Evolutionary conservation across 2,797 vertebrate genomes (phyloP), one percentile per base, ranked within the genome.

Genomic region (Discoglossus pictus): DNA sequence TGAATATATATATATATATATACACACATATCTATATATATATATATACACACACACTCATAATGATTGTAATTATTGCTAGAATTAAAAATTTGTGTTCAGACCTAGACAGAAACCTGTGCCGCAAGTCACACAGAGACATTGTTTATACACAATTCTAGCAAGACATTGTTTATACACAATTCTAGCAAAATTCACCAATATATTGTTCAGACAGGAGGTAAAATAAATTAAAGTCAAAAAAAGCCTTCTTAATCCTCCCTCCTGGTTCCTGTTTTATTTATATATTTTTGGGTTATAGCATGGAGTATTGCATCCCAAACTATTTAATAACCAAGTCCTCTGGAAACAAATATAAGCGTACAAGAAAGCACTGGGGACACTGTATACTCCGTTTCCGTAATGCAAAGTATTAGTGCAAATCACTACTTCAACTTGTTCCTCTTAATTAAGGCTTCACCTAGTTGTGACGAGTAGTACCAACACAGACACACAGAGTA

Each of bases 381-480:
- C 67, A 67, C 56, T 50, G 76, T 75, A 78, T 76, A 73, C 73
- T 23, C 79, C 81, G 75, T 81, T 76, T 51, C 20, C 76, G 55
- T 66, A 69, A 68, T 52, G 36, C 24, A 75, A 38, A 71, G 78
- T 68, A 84, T 79, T 78, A 78, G 64, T 79, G 68, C 64, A 78
- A 76, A 74, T 76, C 77, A 76, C 61, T 68, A 67, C 68, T 80
- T 79, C 68, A 56, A 79, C 53, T 7, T 59, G 68, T 74, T 65
- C 47, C 56, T 68, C 63, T 83, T 83, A 82, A 82, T 87, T 88
- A 90, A 88, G 83, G 83, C 84, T 81, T 89, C 70, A 80, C 79
- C 75, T 77, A 76, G 76, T 39, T 78, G 65, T 83, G 82, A 82
- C 74, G 77, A 68, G 75, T 64, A 79, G 74, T 81, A 81, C 74